Evolutionary conservation across 2,888 invertebrate genomes (phyloP).

Genomic region (Lochmaea crataegi): DNA sequence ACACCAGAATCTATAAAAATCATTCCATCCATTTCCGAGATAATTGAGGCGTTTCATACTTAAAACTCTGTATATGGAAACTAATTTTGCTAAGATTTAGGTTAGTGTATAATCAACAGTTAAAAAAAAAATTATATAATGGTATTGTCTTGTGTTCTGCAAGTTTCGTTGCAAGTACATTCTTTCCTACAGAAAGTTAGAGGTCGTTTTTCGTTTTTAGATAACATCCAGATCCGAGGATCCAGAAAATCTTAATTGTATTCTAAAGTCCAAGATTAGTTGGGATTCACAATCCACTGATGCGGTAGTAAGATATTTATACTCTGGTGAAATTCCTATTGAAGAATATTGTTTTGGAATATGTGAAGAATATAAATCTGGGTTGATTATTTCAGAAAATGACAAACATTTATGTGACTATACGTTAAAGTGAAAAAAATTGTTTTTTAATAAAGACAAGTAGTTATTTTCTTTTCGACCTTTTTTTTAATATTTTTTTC

Average conservation of each 20-base stretch:
- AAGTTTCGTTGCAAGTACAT: too few species aligned
- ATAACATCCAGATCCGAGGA: neutral
- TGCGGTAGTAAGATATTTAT: neutral
- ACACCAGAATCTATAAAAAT: too few species aligned
- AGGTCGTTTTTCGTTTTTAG: neutral
- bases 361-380: neutral
- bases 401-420: neutral
- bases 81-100: too few species aligned
- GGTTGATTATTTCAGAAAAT: neutral
- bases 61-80: too few species aligned
- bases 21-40: too few species aligned
- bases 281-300: neutral
- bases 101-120: too few species aligned
- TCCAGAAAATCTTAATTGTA: neutral
- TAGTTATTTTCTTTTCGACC: too few species aligned
- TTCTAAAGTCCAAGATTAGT: neutral
- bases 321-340: neutral
- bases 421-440: neutral
- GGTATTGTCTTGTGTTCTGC: too few species aligned
- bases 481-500: too few species aligned
- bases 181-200: neutral
- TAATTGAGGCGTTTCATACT: too few species aligned
- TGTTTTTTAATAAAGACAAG: neutral
- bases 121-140: too few species aligned
- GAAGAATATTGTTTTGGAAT: constrained; percentile 2